Evolutionary conservation across 2,888 invertebrate species (phyloP).

Genomic region (Macrosoma leucophasiata): DNA sequence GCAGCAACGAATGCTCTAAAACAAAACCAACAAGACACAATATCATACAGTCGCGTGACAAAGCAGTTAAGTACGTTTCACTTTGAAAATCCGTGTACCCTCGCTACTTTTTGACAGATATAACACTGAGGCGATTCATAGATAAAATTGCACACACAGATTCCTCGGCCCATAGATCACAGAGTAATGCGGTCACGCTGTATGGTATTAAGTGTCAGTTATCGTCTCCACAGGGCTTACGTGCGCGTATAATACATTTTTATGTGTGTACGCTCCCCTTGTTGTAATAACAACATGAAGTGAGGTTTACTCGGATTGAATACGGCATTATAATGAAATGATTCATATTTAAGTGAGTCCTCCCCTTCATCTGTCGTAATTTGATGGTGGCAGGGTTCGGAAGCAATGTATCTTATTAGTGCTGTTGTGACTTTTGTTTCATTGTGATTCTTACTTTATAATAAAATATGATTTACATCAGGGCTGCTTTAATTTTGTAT

Average conservation of each 20-base stretch:
- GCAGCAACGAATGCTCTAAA: slow-evolving; percentile 25
- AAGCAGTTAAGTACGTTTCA: slow-evolving; percentile 36
- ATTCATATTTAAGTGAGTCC: slow-evolving; percentile 76
- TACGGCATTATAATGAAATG: slow-evolving; percentile 76
- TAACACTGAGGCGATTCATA: slow-evolving; percentile 45
- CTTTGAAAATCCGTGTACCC: slow-evolving; percentile 41
- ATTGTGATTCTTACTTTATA: no score
- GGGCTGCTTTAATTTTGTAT: no score
- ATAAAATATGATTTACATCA: no score
- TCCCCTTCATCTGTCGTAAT: slow-evolving; percentile 62
- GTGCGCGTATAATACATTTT: slow-evolving; percentile 58
- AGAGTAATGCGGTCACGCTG: slow-evolving; percentile 74
- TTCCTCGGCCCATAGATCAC: slow-evolving; percentile 69
- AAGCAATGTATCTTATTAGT: slow-evolving; percentile 74
- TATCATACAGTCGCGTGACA: slow-evolving; percentile 12
- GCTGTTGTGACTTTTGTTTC: slow-evolving; percentile 57
- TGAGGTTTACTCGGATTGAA: slow-evolving; percentile 74
- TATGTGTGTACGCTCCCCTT: slow-evolving; percentile 63
- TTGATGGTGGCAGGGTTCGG: slow-evolving; percentile 65
- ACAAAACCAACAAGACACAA: slow-evolving; percentile 32
- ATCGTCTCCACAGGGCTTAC: slow-evolving; percentile 73
- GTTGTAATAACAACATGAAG: slow-evolving; percentile 67
- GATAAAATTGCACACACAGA: slow-evolving; percentile 49
- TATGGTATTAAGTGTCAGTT: slow-evolving; percentile 74
- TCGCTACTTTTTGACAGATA: slow-evolving; percentile 55